Evolutionary conservation across 1,140 invertebrate genomes (phyloP).

Genomic region (Hycleus phaleratus): DNA sequence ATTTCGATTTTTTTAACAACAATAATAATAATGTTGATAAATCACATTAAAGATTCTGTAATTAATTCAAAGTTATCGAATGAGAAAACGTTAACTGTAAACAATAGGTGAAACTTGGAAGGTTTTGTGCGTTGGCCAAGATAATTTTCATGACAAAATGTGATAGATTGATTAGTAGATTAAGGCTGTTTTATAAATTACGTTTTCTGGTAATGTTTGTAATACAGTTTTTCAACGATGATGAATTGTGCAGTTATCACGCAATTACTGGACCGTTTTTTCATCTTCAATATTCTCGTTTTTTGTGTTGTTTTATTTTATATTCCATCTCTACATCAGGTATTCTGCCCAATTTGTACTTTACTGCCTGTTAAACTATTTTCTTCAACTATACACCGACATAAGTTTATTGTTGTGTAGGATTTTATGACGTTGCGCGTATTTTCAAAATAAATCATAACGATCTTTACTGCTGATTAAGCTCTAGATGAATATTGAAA

Average conservation of each 20-base stretch:
- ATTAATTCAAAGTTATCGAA: background rate
- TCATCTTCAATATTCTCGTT: constrained; percentile 1
- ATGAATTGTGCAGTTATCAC: constrained; percentile 19
- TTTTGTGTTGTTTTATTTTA: background rate
- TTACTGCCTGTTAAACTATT: no score
- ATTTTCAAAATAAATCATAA: no score
- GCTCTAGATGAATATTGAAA: no score
- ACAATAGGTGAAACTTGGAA: constrained; percentile 11
- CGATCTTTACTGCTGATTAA: no score
- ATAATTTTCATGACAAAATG: constrained; percentile 35
- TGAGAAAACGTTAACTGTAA: constrained; percentile 2
- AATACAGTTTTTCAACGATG: no score
- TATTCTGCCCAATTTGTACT: no score
- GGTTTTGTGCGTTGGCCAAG: constrained; percentile 6
- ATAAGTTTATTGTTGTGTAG: no score
- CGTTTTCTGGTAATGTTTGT: constrained; percentile 8
- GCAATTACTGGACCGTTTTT: constrained; percentile 17
- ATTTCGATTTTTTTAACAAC: constrained; percentile 12
- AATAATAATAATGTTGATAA: constrained; percentile 4
- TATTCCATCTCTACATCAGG: background rate
- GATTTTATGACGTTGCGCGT: no score
- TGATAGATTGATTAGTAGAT: constrained; percentile 35
- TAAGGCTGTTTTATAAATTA: constrained; percentile 26
- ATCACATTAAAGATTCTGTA: constrained; percentile 10
- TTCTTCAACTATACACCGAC: no score